Evolutionary conservation across 2,888 invertebrate genomes (phyloP), one percentile per base, ranked within the genome.

Genomic region (Lochmaea crataegi): DNA sequence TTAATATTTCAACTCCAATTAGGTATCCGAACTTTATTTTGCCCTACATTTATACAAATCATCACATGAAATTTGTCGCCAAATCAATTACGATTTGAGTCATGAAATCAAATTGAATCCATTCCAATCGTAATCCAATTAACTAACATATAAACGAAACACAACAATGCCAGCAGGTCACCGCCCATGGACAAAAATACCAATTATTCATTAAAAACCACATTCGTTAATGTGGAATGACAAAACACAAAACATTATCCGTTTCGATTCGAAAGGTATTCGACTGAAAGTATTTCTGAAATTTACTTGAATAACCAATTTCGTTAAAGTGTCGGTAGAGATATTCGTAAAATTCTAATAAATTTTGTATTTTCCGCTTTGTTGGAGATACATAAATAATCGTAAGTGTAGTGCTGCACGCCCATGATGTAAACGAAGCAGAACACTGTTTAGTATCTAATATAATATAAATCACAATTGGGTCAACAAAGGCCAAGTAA

Each of bases 261-360:
- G 57, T 71, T 71, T 61, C 51, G 32, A 53, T 71, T 71, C 60
- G 48, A 60, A 65, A 65, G 58, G 58, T 71, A 65, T 71, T 65
- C 22, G 38, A n/a, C 53, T 60, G 61, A 64, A 71, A 65, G 56
- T 66, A 58, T 61, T 66, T 48, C 58, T 57, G 64, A 64, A 57
- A 65, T 64, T 60, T n/a, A 60, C 67, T 67, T 64, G 65, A 67
- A 65, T 73, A 70, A 73, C 63, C 70, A 70, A 73, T 73, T 73
- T 73, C 66, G 63, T 66, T 70, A 70, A 63, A 73, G 67, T 61
- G 73, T 66, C 66, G 65, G 67, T 70, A 63, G 69, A 67, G 58
- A 73, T 67, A 73, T 73, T 73, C 70, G 74, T 69, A 65, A 75
- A 73, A 71, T 73, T 67, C 73, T 61, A 69, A 73, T 71, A 73